Evolutionary conservation across 2,797 vertebrate species (phyloP).

Genomic region (Tiaroga cobitis): DNA sequence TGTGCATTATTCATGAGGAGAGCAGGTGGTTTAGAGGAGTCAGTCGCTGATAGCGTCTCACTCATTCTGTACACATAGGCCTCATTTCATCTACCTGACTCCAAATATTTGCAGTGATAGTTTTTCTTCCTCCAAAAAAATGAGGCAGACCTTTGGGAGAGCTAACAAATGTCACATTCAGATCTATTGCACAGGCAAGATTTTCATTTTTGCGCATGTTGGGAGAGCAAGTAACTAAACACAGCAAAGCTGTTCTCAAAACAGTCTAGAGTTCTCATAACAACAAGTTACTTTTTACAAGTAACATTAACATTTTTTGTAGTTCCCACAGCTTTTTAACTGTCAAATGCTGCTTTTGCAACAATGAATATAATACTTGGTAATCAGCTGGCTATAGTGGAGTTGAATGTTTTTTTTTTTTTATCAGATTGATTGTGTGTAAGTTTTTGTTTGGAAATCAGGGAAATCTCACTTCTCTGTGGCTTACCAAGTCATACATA

Average conservation of each 20-base stretch:
- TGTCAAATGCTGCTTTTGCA: background rate
- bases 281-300: background rate
- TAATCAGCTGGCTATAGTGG: background rate
- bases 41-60: slow-evolving; percentile 20
- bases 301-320: background rate
- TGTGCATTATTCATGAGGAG: slow-evolving; percentile 54
- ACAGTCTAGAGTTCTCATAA: background rate
- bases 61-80: slow-evolving; percentile 33
- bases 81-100: slow-evolving; percentile 51
- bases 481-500: slow-evolving; percentile 66
- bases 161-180: slow-evolving; percentile 49
- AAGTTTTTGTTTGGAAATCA: slow-evolving; percentile 15
- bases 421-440: background rate
- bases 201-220: slow-evolving; percentile 36
- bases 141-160: slow-evolving; percentile 28
- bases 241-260: slow-evolving; percentile 8
- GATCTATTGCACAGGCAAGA: slow-evolving; percentile 24
- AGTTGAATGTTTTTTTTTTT: background rate
- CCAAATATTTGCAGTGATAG: slow-evolving; percentile 52
- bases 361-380: background rate
- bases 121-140: slow-evolving; percentile 46
- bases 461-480: slow-evolving; percentile 64
- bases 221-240: slow-evolving; percentile 15
- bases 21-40: slow-evolving; percentile 56
- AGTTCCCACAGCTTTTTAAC: background rate